Percentiles rank a stretch among this genome's conserved stretches.
phyloP scores from a whole-genome alignment of 2,113 vertebrate genomes.

The Plotosus lineatus region DNA sequence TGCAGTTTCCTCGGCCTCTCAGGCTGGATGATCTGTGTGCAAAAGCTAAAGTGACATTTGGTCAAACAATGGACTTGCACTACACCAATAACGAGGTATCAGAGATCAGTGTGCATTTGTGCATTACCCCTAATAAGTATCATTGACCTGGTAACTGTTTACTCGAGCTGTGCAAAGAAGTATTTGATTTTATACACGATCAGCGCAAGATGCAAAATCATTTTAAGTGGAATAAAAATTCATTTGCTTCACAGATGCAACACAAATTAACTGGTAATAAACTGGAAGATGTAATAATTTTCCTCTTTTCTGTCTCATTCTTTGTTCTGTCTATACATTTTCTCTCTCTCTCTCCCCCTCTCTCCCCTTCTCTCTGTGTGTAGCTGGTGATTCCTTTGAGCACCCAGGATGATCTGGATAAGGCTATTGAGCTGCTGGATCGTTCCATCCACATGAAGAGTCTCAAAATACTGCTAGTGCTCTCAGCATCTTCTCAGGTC shows the following conservation, averaged over 20 bases:
- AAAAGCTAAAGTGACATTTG: constrained; percentile 94
- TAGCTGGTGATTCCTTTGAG: constrained; percentile 95
- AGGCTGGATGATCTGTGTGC: constrained; percentile 87
- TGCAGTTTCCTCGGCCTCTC: constrained; percentile 92
- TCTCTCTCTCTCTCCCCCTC: not conserved
- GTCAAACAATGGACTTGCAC: constrained; percentile 94
- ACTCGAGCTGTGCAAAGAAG: not conserved
- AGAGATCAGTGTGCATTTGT: not conserved
- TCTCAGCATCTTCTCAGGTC: constrained; percentile 86
- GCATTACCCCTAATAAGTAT: not conserved
- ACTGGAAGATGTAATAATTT: not conserved
- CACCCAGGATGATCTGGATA: constrained; percentile 96
- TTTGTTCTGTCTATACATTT: not conserved
- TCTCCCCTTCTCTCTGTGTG: not conserved
- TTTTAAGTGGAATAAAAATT: not conserved
- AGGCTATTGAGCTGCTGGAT: constrained; percentile 94
- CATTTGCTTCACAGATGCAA: not conserved
- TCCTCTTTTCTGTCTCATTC: not conserved
- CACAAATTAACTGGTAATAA: constrained; percentile 1
- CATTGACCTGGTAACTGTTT: not conserved
- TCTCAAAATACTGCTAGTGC: constrained; percentile 92
- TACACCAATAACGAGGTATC: constrained; percentile 98
- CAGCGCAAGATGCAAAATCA: not conserved
- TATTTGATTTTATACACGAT: not conserved
- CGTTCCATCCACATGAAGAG: constrained; percentile 98